Evolutionary conservation across 23 tunicate species (phyloP), one percentile per base, ranked within the genome.

Genomic region (Halocynthia aurantium): DNA sequence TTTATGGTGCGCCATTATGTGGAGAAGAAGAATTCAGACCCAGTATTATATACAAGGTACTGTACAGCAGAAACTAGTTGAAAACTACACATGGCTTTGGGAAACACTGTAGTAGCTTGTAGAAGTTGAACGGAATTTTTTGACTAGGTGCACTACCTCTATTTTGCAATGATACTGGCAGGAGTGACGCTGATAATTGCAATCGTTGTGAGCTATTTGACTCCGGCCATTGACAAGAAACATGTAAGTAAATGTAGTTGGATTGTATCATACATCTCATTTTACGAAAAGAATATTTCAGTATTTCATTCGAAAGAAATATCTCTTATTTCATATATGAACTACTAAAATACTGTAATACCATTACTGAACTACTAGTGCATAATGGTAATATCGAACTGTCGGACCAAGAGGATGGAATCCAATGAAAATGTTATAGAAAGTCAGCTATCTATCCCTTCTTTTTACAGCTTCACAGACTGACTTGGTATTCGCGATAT

Each of bases 11-110:
- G 17, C 94, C 94, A 7, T 72, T 87, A 58, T 93, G 98, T 70
- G 93, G 89, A 57, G 85, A 93, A 63, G 86, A 84, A 63, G 98
- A 92, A 69, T 92, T 82, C 70, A 60, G 98, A 60, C 98, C 98
- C 17, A 78, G 69, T 15, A 67, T 91, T 50, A 51, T 85, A 51
- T 85, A 85, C 67, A 91, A 91, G 86, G 97, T 85, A 15, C 55
- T 67, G 72, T 19, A n/a, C 44, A 31, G 1, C 1, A 31, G 44
- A 31, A 31, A 2, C 12, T 22, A 19, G 49, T 18, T 68, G 49
- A 12, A 19, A 22, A 68, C 40, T 19, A 68, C 49, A 31, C 44
- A 31, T 1, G 44, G 44, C 44, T 31, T 31, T 31, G 44, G 1
- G 44, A 31, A 31, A n/a, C n/a, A n/a, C n/a, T n/a, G n/a, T 31